Evolutionary conservation across 2,113 vertebrate genomes (phyloP).

Genomic region (Elanoides forficatus): DNA sequence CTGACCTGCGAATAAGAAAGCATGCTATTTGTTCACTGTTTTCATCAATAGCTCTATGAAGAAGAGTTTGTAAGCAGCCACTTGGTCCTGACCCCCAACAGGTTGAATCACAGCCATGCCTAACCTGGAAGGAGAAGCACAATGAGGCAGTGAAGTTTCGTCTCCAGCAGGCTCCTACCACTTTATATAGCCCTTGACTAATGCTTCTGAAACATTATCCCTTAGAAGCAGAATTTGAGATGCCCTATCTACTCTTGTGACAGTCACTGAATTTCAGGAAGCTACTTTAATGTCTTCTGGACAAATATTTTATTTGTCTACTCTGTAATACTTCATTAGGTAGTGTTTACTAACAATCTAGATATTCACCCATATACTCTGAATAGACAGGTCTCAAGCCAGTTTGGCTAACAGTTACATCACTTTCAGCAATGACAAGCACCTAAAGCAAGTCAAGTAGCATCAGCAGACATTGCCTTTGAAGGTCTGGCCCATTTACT

Average conservation of each 20-base stretch:
- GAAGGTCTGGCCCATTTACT: neutral
- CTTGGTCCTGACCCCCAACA: slow-evolving; percentile 90
- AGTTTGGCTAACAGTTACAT: neutral
- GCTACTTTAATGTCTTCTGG: neutral
- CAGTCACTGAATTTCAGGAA: neutral
- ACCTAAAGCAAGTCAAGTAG: neutral
- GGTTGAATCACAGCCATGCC: slow-evolving; percentile 94
- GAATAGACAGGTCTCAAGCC: neutral
- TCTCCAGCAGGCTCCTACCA: neutral
- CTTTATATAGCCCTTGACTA: neutral
- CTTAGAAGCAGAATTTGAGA: neutral
- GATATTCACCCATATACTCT: neutral
- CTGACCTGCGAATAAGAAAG: slow-evolving; percentile 96
- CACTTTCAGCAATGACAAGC: neutral
- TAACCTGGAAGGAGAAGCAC: slow-evolving; percentile 78
- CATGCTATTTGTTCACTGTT: slow-evolving; percentile 90
- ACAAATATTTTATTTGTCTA: neutral
- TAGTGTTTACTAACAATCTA: neutral
- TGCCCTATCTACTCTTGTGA: neutral
- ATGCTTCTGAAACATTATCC: neutral
- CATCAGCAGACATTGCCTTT: neutral
- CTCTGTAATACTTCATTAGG: neutral
- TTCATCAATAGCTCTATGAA: slow-evolving; percentile 94
- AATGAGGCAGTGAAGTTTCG: neutral
- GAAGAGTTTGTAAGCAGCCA: slow-evolving; percentile 90